Percentiles rank a stretch among this genome's conserved stretches.
phyloP scores from a whole-genome alignment of 1,140 invertebrate species.

The Vanessa tameamea region DNA sequence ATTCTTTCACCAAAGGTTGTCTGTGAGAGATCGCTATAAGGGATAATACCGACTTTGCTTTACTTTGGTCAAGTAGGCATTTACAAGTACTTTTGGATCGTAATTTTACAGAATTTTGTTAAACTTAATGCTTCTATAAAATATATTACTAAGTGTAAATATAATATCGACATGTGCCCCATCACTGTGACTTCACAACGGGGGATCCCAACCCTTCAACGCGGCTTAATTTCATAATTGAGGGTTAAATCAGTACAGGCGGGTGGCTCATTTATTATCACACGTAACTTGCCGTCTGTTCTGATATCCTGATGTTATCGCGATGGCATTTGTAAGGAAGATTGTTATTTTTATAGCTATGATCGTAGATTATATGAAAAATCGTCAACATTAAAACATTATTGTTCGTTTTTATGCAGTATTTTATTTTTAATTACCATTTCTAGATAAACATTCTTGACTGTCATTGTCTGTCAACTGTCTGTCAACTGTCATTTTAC shows the following conservation, averaged over 20 bases:
- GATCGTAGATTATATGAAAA: conserved; percentile 12
- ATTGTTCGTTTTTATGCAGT: background rate
- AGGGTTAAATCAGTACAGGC: conserved; percentile 74
- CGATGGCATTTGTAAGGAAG: conserved; percentile 50
- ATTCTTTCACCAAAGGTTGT: too few relatives aligned
- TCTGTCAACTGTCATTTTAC: too few relatives aligned
- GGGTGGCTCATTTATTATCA: conserved; percentile 56
- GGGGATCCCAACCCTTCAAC: conserved; percentile 68
- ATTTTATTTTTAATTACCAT: background rate
- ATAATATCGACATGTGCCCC: conserved; percentile 37
- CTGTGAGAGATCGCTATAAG: too few relatives aligned
- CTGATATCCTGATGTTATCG: conserved; percentile 51
- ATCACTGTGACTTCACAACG: conserved; percentile 46
- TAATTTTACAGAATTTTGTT: too few relatives aligned
- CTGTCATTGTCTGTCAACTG: too few relatives aligned
- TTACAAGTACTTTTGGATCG: too few relatives aligned
- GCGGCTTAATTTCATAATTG: conserved; percentile 76
- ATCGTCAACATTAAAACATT: background rate
- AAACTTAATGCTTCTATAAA: too few relatives aligned
- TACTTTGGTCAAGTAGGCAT: too few relatives aligned
- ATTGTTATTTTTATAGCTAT: conserved; percentile 30
- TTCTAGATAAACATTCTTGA: too few relatives aligned
- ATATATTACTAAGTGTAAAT: background rate
- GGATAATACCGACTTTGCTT: too few relatives aligned
- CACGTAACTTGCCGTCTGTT: conserved; percentile 41